Conservation (phyloP, 2,797 vertebrate genomes). For the Furcifer pardalis region DNA sequence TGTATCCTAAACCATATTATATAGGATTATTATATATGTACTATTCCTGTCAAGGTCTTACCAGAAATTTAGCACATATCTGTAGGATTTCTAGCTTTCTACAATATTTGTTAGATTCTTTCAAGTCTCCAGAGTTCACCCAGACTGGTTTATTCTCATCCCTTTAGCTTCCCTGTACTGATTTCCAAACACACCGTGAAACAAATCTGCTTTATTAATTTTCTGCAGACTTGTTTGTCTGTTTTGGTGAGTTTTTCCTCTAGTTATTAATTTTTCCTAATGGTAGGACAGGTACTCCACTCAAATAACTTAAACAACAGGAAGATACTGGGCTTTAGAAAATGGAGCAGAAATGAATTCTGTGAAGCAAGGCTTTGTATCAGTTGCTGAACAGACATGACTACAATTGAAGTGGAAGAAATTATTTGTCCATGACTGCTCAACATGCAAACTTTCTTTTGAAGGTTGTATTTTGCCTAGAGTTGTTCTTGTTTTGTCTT, state of each 20-base stretch:
- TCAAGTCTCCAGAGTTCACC: neutral
- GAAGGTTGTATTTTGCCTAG: neutral
- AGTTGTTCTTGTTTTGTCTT: neutral
- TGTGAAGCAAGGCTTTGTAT: neutral
- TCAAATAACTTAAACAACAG: neutral
- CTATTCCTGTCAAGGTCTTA: conserved; percentile 11
- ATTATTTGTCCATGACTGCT: accelerated
- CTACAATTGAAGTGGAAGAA: accelerated
- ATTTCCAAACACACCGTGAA: neutral
- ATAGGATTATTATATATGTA: conserved; percentile 23
- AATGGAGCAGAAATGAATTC: neutral
- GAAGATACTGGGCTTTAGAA: neutral
- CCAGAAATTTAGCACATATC: neutral
- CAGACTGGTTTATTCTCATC: neutral
- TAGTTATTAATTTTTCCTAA: neutral
- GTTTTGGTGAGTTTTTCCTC: neutral
- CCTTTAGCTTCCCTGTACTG: neutral
- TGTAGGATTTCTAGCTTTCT: neutral
- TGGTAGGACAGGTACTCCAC: neutral
- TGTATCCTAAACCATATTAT: neutral
- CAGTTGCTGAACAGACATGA: neutral
- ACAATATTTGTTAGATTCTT: conserved; percentile 6
- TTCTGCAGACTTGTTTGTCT: neutral
- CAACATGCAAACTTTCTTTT: neutral
- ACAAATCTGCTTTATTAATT: neutral